phyloP scores from a whole-genome alignment of 2,113 vertebrate genomes.

The Noctilio leporinus region DNA sequence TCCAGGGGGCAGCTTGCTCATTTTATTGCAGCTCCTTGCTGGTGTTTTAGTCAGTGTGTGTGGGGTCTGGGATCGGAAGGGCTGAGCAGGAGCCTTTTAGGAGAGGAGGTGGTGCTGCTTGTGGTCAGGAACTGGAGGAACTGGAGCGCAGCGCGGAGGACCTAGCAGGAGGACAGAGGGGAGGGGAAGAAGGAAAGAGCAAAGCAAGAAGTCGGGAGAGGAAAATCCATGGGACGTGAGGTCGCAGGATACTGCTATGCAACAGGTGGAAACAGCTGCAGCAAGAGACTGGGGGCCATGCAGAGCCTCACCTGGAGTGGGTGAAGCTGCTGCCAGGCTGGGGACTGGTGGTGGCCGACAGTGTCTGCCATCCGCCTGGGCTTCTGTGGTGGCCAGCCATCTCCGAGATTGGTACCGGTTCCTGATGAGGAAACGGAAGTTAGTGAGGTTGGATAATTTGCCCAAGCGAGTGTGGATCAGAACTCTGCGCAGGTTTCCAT shows the following conservation, averaged over 20 bases:
- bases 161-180: background rate
- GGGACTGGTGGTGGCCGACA: too few relatives aligned
- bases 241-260: background rate
- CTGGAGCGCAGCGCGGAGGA: background rate
- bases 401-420: background rate
- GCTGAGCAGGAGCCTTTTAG: background rate
- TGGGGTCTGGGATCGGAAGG: background rate
- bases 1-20: background rate
- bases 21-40: background rate
- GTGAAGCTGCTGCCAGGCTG: accelerated
- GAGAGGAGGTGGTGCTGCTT: background rate
- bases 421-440: background rate
- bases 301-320: background rate
- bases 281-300: background rate
- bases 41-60: background rate
- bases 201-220: background rate
- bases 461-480: background rate
- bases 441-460: background rate
- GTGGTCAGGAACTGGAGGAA: too few relatives aligned
- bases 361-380: accelerated
- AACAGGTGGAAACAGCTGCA: background rate
- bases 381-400: background rate
- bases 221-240: background rate
- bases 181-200: background rate
- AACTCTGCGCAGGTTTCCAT: background rate